phyloP scores from a whole-genome alignment of 2,888 invertebrate species.

The Brachyptera putata region DNA sequence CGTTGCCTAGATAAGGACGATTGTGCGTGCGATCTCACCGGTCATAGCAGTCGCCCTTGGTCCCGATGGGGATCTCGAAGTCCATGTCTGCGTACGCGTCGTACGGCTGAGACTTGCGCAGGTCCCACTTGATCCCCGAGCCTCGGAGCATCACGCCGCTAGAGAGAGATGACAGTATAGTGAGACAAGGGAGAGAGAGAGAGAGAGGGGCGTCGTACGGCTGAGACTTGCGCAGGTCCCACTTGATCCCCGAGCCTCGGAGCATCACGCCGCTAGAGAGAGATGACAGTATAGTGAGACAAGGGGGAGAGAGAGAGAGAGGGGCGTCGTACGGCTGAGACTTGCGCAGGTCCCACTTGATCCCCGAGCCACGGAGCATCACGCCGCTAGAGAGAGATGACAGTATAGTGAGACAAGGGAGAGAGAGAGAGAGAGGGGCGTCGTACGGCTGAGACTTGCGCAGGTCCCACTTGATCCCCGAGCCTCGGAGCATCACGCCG shows the following conservation, averaged over 20 bases:
- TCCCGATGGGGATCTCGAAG: conserved; percentile 95
- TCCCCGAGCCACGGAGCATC: conserved; percentile 96
- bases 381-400: conserved; percentile 91
- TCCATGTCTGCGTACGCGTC: conserved; percentile 92
- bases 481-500: conserved; percentile 97
- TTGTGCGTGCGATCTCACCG: too few relatives aligned
- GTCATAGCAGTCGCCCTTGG: conserved; percentile 96
- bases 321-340: conserved; percentile 96
- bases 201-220: conserved; percentile 99
- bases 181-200: too few relatives aligned
- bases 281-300: too few relatives aligned
- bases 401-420: too few relatives aligned
- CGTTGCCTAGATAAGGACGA: too few relatives aligned
- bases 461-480: conserved; percentile 98
- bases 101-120: conserved; percentile 93
- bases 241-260: conserved; percentile 96
- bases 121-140: conserved; percentile 98
- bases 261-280: conserved; percentile 98
- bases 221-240: conserved; percentile 93
- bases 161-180: too few relatives aligned
- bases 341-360: conserved; percentile 98
- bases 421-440: too few relatives aligned
- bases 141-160: conserved; percentile 98
- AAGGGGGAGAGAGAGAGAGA: too few relatives aligned
- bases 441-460: conserved; percentile 96